phyloP scores from a whole-genome alignment of 2,113 vertebrate species.

The Lepus europaeus region DNA sequence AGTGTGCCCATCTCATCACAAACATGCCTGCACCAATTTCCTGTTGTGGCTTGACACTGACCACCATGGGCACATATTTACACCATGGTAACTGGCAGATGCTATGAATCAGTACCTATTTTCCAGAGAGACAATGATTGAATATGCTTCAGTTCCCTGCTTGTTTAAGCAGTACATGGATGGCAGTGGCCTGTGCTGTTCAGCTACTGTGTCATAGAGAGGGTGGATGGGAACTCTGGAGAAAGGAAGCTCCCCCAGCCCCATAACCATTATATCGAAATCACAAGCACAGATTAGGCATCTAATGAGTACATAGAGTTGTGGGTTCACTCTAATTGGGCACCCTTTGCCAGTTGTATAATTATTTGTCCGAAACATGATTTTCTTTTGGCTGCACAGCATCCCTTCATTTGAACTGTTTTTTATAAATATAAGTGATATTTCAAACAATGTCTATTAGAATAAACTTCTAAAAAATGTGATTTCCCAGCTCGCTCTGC shows the following conservation, averaged over 20 bases:
- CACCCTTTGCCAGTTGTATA: background rate
- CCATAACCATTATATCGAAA: background rate
- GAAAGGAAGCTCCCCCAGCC: background rate
- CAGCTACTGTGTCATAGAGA: background rate
- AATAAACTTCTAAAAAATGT: background rate
- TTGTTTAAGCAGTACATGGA: background rate
- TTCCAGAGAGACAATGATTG: background rate
- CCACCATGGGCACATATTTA: background rate
- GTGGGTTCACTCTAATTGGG: background rate
- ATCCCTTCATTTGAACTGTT: background rate
- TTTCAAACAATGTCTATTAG: background rate
- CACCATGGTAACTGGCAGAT: background rate
- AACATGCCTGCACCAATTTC: background rate
- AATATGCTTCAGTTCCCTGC: background rate
- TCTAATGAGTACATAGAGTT: accelerated
- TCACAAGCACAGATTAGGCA: no score
- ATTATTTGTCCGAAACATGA: background rate
- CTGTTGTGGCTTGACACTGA: background rate
- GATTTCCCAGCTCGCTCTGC: background rate
- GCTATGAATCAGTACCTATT: background rate
- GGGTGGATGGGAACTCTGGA: background rate
- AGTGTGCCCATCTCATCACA: background rate
- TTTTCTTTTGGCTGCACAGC: background rate
- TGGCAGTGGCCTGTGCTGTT: no score
- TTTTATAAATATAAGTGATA: background rate